Evolutionary conservation across 2,797 vertebrate genomes (phyloP), one percentile per base, ranked within the genome.

Genomic region (Luscinia megarhynchos): DNA sequence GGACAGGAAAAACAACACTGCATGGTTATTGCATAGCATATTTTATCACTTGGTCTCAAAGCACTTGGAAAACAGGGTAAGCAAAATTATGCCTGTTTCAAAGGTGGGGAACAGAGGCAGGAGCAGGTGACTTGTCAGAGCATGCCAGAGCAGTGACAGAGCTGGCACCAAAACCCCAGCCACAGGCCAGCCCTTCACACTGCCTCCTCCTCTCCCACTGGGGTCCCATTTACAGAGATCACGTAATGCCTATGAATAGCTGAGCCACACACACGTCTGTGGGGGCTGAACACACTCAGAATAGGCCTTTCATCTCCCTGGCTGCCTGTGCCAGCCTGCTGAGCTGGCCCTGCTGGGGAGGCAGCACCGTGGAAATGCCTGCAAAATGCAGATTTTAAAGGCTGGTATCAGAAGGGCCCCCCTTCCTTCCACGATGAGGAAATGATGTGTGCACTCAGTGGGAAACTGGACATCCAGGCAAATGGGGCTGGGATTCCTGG

Each of bases 401-500:
- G 9, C 18, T 2, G 2, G 6, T 17, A 30, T 87, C 45, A 58
- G 68, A 75, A 91, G 36, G 43, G n/a, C 18, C 58, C 74, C 61
- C 14, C 48, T 46, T 46, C 69, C 58, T 78, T 85, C 63, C 12
- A 3, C 1, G 0, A 9, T 2, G 54, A 75, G 53, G 66, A 48
- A 36, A 68, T 30, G 41, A 34, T 20, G 32, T 5, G 4, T 84
- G 17, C 30, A 21, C 54, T 62, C 91, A 73, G 69, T 51, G 69
- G 69, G 58, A 78, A 91, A 59, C 51, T 48, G 68, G 66, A 62
- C 58, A 84, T 9, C 87, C 85, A 88, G 51, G 69, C 73, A 94
- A 87, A 78, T 12, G 66, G 87, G 51, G n/a, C n/a, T 78, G 62
- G 36, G 70, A 69, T 58, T 87, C 46, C 89, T 93, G 93, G 79